Percentiles rank a stretch among this genome's conserved stretches.
phyloP scores from a whole-genome alignment of 2,113 vertebrate species.

The Columba janthina region DNA sequence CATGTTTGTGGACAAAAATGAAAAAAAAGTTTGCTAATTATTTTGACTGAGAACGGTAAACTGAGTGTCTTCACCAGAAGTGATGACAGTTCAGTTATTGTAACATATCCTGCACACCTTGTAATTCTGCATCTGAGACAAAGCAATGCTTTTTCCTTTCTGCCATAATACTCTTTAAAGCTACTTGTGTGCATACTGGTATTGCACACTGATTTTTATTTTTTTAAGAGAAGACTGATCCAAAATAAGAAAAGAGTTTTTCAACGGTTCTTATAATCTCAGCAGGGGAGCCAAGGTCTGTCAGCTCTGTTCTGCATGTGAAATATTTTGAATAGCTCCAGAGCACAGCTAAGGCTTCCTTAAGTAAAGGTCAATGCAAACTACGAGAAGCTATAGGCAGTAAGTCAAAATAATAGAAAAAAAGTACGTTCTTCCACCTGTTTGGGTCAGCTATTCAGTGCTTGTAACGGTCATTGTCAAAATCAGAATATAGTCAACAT shows the following conservation, averaged over 20 bases:
- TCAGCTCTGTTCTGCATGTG: conserved; percentile 27
- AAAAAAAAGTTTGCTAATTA: neutral
- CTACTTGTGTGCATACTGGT: neutral
- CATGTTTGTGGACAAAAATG: neutral
- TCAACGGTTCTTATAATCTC: neutral
- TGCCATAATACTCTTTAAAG: neutral
- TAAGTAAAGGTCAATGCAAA: conserved; percentile 35
- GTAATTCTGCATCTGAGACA: neutral
- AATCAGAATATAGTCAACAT: neutral
- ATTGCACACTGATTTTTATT: neutral
- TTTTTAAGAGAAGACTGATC: neutral
- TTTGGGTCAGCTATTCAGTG: neutral
- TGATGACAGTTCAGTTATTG: neutral
- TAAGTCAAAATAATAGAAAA: conserved; percentile 8
- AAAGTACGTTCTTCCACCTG: neutral
- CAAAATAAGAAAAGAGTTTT: conserved; percentile 2
- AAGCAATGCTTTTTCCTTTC: neutral
- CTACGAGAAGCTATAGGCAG: neutral
- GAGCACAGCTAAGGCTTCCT: neutral
- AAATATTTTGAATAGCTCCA: conserved; percentile 21
- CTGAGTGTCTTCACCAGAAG: neutral
- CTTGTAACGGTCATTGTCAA: neutral
- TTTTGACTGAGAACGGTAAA: neutral
- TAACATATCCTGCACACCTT: neutral
- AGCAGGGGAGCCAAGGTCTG: neutral